phyloP scores from a whole-genome alignment of 2,113 vertebrate species.

The Microtus pennsylvanicus region DNA sequence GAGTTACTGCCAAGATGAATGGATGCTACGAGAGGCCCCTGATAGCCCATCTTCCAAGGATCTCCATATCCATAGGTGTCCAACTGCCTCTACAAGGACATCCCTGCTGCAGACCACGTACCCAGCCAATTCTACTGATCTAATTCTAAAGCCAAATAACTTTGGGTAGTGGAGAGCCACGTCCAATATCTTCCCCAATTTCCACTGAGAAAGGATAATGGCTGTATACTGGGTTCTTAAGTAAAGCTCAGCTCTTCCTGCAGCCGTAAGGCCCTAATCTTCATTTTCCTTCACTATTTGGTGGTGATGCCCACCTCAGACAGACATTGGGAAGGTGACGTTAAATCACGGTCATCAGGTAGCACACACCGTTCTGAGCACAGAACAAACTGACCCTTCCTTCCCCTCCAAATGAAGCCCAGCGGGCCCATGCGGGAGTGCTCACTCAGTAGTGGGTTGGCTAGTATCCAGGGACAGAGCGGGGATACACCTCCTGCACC shows the following conservation, averaged over 20 bases:
- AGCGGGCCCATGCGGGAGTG: neutral
- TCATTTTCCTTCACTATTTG: neutral
- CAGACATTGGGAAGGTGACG: neutral
- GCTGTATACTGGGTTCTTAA: constrained; percentile 7
- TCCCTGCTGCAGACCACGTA: neutral
- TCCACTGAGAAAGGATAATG: neutral
- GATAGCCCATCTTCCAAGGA: neutral
- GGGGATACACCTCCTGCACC: constrained; percentile 33
- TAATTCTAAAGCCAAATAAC: constrained; percentile 41
- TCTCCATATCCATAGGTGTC: neutral
- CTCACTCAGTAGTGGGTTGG: constrained; percentile 62
- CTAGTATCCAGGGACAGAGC: constrained; percentile 49
- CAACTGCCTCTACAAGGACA: neutral
- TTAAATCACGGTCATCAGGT: neutral
- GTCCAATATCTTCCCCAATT: constrained; percentile 15
- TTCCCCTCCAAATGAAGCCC: neutral
- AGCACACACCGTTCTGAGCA: neutral
- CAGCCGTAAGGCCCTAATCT: neutral
- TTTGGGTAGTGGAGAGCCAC: neutral
- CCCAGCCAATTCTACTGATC: constrained; percentile 15
- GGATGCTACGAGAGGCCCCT: neutral
- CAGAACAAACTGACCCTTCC: neutral
- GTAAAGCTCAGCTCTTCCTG: neutral
- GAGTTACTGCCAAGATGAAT: neutral
- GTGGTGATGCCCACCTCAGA: neutral